Percentiles rank a stretch among this genome's conserved stretches.
These are phyloP conservation scores for Hetaerina americana DNA, from an alignment of 1,140 invertebrate species.

Conservation along the genomic window DNA sequence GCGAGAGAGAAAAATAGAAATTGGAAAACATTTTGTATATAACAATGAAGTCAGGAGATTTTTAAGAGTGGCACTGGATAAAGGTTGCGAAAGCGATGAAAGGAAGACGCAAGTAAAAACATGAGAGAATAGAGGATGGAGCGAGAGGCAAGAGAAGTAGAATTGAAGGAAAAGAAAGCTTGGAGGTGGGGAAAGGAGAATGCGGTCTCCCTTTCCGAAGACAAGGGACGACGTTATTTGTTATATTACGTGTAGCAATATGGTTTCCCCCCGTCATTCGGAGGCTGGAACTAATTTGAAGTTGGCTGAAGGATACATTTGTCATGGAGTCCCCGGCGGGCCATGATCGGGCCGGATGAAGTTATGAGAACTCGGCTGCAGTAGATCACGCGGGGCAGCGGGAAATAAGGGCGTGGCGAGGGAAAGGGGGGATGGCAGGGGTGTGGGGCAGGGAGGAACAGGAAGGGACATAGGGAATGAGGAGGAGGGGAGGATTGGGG, in stretches of 20 bases:
- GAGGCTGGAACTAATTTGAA: constrained; percentile 24
- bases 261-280: constrained; percentile 18
- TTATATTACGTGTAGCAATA: constrained; percentile 27
- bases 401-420: background rate
- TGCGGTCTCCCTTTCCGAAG: constrained; percentile 2
- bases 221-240: constrained; percentile 24
- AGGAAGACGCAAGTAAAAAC: too few species aligned
- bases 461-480: too few species aligned
- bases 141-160: too few species aligned
- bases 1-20: too few species aligned
- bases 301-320: constrained; percentile 32
- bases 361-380: constrained; percentile 31
- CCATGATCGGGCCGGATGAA: constrained; percentile 34
- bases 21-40: too few species aligned
- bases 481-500: too few species aligned
- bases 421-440: constrained; percentile 1
- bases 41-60: too few species aligned
- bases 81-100: too few species aligned
- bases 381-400: constrained; percentile 20
- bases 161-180: too few species aligned
- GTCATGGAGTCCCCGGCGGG: constrained; percentile 31
- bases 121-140: too few species aligned
- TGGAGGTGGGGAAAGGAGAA: too few species aligned
- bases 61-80: too few species aligned
- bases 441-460: background rate